Percentiles rank a stretch among this genome's conserved stretches.
Conservation (phyloP, 2,888 invertebrate genomes). For the Drosophila atripex region DNA sequence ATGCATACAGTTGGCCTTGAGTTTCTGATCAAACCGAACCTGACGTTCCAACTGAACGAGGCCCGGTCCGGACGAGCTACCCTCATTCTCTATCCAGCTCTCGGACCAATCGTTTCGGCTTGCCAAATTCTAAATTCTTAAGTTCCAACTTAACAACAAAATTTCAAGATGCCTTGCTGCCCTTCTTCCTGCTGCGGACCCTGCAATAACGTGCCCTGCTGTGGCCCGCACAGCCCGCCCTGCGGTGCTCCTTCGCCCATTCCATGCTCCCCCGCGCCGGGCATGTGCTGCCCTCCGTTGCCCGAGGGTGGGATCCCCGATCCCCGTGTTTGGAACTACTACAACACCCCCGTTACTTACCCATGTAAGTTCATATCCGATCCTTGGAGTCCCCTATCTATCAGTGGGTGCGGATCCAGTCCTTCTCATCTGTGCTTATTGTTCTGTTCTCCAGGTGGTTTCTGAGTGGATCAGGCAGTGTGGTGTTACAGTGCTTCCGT, state of each 20-base stretch:
- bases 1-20: conserved; percentile 40
- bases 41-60: neutral
- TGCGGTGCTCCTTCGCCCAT: conserved; percentile 76
- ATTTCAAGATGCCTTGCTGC: conserved; percentile 72
- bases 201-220: conserved; percentile 55
- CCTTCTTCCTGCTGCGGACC: conserved; percentile 22
- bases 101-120: conserved; percentile 62
- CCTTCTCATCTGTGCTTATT: conserved; percentile 15
- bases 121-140: conserved; percentile 55
- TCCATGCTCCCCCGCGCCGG: conserved; percentile 78
- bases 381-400: neutral
- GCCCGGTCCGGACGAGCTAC: neutral
- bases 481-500: neutral
- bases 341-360: conserved; percentile 84
- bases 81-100: conserved; percentile 66
- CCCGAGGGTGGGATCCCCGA: neutral
- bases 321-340: conserved; percentile 75
- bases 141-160: conserved; percentile 43
- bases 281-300: conserved; percentile 59
- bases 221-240: conserved; percentile 63
- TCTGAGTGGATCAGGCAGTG: conserved; percentile 8
- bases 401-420: too few species aligned
- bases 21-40: neutral
- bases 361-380: conserved; percentile 71
- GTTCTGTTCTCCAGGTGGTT: conserved; percentile 31